phyloP scores from a whole-genome alignment of 2,888 invertebrate genomes.

The Gonocerus acuteangulatus region DNA sequence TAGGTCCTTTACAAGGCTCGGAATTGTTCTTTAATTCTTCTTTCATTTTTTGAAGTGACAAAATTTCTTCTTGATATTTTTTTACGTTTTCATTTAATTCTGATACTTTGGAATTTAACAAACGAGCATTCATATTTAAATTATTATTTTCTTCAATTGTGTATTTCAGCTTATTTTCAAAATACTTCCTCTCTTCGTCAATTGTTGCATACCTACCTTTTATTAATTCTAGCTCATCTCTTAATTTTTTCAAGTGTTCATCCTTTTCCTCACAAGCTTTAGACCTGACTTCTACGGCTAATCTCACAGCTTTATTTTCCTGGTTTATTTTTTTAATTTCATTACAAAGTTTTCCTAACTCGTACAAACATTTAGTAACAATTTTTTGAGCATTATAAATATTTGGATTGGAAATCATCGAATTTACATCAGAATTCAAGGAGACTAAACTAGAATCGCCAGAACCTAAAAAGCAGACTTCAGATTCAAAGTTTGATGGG shows the following conservation, averaged over 20 bases:
- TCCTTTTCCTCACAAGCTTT: neutral
- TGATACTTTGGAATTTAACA: neutral
- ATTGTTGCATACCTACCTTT: neutral
- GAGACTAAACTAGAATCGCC: too few species aligned
- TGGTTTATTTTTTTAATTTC: neutral
- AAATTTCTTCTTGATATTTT: neutral
- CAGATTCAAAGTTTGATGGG: too few species aligned
- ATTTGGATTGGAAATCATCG: neutral
- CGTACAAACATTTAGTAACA: neutral
- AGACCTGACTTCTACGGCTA: neutral
- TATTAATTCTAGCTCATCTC: neutral
- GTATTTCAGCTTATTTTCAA: neutral
- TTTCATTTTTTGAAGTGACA: neutral
- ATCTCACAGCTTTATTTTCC: neutral
- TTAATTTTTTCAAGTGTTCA: neutral
- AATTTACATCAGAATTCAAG: too few species aligned
- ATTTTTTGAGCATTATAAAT: neutral
- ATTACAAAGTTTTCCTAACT: neutral
- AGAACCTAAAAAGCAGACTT: too few species aligned
- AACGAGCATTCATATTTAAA: constrained; percentile 5
- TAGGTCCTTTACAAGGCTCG: too few species aligned
- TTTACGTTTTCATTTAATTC: constrained; percentile 14
- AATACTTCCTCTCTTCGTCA: neutral
- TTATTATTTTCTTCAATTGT: constrained; percentile 6
- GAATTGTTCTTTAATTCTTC: too few species aligned